Percentiles rank a stretch among this genome's conserved stretches.
These are phyloP conservation scores for Macropodus opercularis DNA, from an alignment of 2,797 vertebrate genomes.

Conservation along the genomic window DNA sequence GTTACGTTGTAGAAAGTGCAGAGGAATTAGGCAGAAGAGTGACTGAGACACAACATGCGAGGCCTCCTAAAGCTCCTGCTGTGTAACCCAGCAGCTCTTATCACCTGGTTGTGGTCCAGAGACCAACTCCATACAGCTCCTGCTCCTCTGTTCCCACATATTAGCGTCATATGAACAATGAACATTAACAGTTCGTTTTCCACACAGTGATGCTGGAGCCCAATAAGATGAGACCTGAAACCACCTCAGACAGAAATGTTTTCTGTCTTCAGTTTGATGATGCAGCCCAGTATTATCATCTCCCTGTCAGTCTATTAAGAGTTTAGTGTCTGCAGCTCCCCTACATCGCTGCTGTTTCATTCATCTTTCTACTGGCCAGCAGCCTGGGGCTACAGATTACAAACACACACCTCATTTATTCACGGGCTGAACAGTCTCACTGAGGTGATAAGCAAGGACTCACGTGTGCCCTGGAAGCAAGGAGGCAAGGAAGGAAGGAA, in stretches of 20 bases:
- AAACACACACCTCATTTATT: constrained; percentile 38
- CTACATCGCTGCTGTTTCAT: constrained; percentile 1
- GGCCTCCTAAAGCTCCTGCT: constrained; percentile 66
- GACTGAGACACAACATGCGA: too few relatives aligned
- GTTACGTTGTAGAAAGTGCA: neutral
- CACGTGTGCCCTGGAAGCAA: neutral
- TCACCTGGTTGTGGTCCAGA: constrained; percentile 49
- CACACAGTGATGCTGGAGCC: constrained; percentile 5
- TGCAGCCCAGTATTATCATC: too few relatives aligned
- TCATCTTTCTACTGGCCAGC: constrained; percentile 35
- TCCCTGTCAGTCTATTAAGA: constrained; percentile 12
- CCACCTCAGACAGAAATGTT: neutral
- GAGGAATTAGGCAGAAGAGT: constrained; percentile 1
- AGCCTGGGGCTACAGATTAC: constrained; percentile 28
- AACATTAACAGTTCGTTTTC: too few relatives aligned
- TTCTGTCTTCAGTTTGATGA: constrained; percentile 3
- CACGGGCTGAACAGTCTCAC: constrained; percentile 4
- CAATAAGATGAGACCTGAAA: constrained; percentile 7
- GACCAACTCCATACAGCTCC: constrained; percentile 23
- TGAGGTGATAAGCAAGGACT: neutral
- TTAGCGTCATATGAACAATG: constrained; percentile 49
- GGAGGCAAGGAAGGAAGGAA: too few relatives aligned
- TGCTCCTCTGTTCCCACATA: constrained; percentile 36
- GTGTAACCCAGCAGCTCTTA: constrained; percentile 66
- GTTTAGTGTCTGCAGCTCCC: constrained; percentile 31